phyloP scores from a whole-genome alignment of 2,797 vertebrate genomes.

The Petrocephalus sullivani region DNA sequence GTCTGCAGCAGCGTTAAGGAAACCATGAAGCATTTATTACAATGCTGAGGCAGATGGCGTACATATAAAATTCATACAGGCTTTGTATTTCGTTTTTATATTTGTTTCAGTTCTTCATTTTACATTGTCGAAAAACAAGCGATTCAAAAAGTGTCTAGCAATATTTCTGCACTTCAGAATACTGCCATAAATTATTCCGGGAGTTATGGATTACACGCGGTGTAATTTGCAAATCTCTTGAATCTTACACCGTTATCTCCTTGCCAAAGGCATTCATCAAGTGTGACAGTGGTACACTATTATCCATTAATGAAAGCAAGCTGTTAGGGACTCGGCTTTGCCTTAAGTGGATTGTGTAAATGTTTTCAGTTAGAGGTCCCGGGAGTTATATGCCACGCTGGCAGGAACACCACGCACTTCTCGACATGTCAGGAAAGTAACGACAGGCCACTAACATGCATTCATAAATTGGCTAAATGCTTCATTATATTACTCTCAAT shows the following conservation, averaged over 20 bases:
- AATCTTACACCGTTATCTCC: slow-evolving; percentile 12
- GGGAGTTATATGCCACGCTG: background rate
- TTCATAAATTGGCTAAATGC: slow-evolving; percentile 64
- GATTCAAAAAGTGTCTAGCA: background rate
- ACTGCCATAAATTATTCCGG: background rate
- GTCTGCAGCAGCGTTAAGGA: background rate
- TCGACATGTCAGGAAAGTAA: slow-evolving; percentile 42
- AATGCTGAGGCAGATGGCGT: background rate
- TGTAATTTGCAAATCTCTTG: slow-evolving; percentile 10
- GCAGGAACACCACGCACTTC: slow-evolving; percentile 31
- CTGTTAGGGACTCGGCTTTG: background rate
- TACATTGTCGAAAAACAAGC: background rate
- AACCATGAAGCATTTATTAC: background rate
- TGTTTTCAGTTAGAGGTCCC: background rate
- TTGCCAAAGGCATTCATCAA: slow-evolving; percentile 6
- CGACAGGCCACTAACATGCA: slow-evolving; percentile 50
- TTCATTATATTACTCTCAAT: slow-evolving; percentile 74
- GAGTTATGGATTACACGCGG: slow-evolving; percentile 8
- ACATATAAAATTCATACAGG: background rate
- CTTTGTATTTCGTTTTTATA: background rate
- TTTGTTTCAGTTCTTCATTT: background rate
- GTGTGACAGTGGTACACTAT: background rate
- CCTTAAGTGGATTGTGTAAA: slow-evolving; percentile 9
- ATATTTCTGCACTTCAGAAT: slow-evolving; percentile 15
- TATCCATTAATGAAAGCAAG: slow-evolving; percentile 8